These are phyloP conservation scores for Masticophis lateralis DNA, from an alignment of 2,797 vertebrate species.

Conservation along the genomic window DNA sequence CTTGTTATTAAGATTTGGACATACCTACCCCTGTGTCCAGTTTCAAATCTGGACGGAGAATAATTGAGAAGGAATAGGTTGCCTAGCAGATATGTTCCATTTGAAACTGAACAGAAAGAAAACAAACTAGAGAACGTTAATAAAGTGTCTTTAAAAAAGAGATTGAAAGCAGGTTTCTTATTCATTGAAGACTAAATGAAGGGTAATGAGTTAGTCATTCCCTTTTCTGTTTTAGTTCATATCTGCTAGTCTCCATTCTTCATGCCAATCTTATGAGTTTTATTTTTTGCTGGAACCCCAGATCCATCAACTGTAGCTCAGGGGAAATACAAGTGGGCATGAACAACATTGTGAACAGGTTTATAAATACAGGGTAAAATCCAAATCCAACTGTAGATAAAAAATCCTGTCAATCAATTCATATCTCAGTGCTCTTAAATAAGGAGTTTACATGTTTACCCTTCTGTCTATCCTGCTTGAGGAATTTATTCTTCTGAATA, in stretches of 20 bases:
- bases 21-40: not conserved
- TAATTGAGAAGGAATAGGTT: not conserved
- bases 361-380: not conserved
- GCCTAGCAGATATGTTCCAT: not conserved
- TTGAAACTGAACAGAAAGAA: not conserved
- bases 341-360: not conserved
- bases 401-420: not conserved
- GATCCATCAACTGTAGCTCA: not conserved
- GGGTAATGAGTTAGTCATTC: not conserved
- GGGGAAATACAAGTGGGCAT: not conserved
- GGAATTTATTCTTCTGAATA: not conserved
- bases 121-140: not conserved
- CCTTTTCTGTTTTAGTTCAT: not conserved
- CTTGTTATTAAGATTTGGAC: slow-evolving; percentile 14
- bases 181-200: not conserved
- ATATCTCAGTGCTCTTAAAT: not conserved
- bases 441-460: too few relatives aligned
- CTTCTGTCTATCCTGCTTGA: not conserved
- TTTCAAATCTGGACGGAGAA: slow-evolving; percentile 5
- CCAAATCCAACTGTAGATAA: not conserved
- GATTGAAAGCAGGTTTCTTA: not conserved
- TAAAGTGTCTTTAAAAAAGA: slow-evolving; percentile 1
- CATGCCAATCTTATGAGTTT: not conserved
- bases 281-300: not conserved
- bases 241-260: not conserved